These are phyloP conservation scores for Macrosiphum euphorbiae DNA, from an alignment of 2,888 invertebrate genomes.

Conservation along the genomic window DNA sequence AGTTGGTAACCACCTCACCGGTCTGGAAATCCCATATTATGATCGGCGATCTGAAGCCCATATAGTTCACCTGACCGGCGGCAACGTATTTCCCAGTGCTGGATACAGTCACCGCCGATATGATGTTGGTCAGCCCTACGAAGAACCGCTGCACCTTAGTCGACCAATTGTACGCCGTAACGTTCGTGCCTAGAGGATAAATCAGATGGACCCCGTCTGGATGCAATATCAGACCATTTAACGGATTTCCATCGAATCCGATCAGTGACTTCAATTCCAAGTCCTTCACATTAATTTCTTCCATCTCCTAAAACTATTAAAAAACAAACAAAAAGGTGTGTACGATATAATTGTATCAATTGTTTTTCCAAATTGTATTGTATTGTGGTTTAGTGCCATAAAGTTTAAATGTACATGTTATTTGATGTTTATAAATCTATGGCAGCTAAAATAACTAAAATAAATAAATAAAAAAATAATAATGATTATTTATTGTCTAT, in stretches of 20 bases:
- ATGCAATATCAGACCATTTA: slow-evolving; percentile 78
- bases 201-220: slow-evolving; percentile 80
- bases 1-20: slow-evolving; percentile 76
- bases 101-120: slow-evolving; percentile 84
- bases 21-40: slow-evolving; percentile 89
- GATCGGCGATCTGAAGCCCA: slow-evolving; percentile 81
- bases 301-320: not conserved
- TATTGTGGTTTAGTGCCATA: not conserved
- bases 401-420: not conserved
- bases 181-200: slow-evolving; percentile 84
- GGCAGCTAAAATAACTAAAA: not conserved
- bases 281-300: slow-evolving; percentile 71
- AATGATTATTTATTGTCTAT: not conserved
- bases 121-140: slow-evolving; percentile 83
- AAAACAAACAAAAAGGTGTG: not conserved
- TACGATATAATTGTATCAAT: not conserved
- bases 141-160: slow-evolving; percentile 82
- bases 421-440: not conserved
- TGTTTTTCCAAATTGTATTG: not conserved
- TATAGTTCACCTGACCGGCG: slow-evolving; percentile 91
- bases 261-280: slow-evolving; percentile 80
- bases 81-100: slow-evolving; percentile 82
- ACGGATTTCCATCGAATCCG: slow-evolving; percentile 78
- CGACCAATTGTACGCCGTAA: slow-evolving; percentile 79
- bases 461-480: not conserved